These are phyloP conservation scores for Trachelus stipa DNA, from an alignment of 2,888 invertebrate genomes.

Conservation along the genomic window DNA sequence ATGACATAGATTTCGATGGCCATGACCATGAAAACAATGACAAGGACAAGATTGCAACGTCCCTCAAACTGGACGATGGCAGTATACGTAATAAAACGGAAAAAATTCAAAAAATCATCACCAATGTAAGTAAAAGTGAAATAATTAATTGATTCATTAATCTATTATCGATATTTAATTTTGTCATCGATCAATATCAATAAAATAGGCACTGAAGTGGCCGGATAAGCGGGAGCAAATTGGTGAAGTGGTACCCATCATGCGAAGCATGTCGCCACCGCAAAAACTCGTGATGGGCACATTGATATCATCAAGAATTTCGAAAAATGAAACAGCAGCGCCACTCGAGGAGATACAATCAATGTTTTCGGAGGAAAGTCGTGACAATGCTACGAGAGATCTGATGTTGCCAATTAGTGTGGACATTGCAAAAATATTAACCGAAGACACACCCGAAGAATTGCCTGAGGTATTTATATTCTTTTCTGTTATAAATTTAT, in stretches of 20 bases:
- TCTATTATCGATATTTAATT: background rate
- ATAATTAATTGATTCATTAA: background rate
- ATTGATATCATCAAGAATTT: conserved; percentile 69
- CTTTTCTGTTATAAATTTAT: background rate
- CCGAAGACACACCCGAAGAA: conserved; percentile 46
- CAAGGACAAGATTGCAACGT: conserved; percentile 46
- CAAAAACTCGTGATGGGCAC: conserved; percentile 75
- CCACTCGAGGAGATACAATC: conserved; percentile 67
- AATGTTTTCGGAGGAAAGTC: conserved; percentile 68
- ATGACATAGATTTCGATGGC: conserved; percentile 21
- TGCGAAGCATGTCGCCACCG: conserved; percentile 73
- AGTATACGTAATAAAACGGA: conserved; percentile 41
- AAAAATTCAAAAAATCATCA: conserved; percentile 34
- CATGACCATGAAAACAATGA: conserved; percentile 33
- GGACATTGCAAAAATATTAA: conserved; percentile 71
- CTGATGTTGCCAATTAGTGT: conserved; percentile 74
- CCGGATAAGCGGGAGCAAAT: conserved; percentile 73
- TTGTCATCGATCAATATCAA: background rate
- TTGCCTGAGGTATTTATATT: conserved; percentile 55
- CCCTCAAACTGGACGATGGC: conserved; percentile 45
- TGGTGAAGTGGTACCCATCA: conserved; percentile 74
- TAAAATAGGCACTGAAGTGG: conserved; percentile 69
- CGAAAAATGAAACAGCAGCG: conserved; percentile 32
- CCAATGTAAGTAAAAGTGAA: conserved; percentile 36
- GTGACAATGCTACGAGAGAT: conserved; percentile 68